Base-by-base conservation (phyloP, 2,797 vertebrate genomes). In the Acanthornis magna region DNA sequence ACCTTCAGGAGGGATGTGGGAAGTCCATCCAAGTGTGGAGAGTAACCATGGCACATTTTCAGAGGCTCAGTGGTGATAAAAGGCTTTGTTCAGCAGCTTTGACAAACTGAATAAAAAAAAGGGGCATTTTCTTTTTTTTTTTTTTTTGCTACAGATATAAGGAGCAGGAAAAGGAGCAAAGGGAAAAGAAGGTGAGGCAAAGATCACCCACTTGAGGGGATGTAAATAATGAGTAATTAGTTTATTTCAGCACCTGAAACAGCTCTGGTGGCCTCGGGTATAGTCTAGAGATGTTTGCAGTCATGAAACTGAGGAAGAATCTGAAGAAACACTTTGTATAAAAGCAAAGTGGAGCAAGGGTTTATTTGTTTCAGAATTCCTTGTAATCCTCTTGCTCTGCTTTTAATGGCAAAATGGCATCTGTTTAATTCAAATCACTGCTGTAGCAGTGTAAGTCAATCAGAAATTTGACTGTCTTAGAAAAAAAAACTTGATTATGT, bases 341-440 rank as follows among this genome's bases (percentile, higher is more conserved):
- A 91, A 85, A 85, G 27, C 14, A 76, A 67, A 95, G 22, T 18
- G 54, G 21, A 68, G 9, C 20, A 68, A n/a, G 32, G 22, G 2
- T 58, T 47, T 77, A 32, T 65, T 87, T 81, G 16, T 71, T 71
- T 72, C 84, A 89, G 30, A 88, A 79, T 71, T 85, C 45, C 25
- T 58, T 77, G 30, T 16, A 63, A 80, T 54, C 23, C 18, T 72
- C 50, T 74, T 74, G 23, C 42, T 92, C 11, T 75, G 61, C 21
- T 89, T 87, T 90, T 88, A 70, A 61, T 76, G 72, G 63, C 48
- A 82, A 90, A 87, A 91, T 74, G 43, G 32, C 54, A 91, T 43
- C 42, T 80, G 50, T 48, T 89, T 90, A 77, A 86, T 82, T 89
- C 81, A 67, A 93, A 32, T 70, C 73, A 66, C 43, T 96, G 54